These are phyloP conservation scores for Gymnopithys bicolor DNA, from an alignment of 2,797 vertebrate genomes.

Conservation along the genomic window DNA sequence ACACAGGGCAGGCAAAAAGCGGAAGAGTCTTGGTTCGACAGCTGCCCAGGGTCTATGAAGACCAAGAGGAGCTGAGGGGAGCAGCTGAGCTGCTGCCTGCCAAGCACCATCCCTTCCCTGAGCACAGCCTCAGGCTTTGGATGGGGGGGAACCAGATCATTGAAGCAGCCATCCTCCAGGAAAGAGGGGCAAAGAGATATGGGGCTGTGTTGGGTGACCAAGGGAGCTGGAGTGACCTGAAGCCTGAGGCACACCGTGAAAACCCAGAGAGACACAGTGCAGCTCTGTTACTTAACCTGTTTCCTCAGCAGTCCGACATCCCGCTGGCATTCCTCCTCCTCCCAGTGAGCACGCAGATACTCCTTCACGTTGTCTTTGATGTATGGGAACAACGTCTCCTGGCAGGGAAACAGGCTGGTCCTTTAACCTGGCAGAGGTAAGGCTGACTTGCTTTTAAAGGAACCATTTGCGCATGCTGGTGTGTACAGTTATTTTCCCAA, in stretches of 20 bases:
- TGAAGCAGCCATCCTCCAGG: accelerated
- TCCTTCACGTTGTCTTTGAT: slow-evolving; percentile 91
- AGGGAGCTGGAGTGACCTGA: not conserved
- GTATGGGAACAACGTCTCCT: slow-evolving; percentile 96
- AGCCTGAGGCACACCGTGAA: not conserved
- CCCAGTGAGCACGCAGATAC: slow-evolving; percentile 90
- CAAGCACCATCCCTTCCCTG: not conserved
- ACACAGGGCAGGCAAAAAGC: not conserved
- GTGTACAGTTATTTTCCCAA: not conserved
- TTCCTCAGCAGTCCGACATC: slow-evolving; percentile 92
- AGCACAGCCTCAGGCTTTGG: not conserved
- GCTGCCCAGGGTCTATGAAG: not conserved
- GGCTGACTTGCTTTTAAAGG: not conserved
- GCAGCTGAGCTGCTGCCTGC: not conserved
- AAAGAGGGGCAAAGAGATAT: not conserved
- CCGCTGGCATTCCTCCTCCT: slow-evolving; percentile 94
- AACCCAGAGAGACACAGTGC: accelerated
- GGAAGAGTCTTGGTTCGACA: not conserved
- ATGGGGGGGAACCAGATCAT: not conserved
- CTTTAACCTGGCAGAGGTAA: slow-evolving; percentile 3
- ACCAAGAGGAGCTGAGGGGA: not conserved
- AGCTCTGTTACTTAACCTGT: slow-evolving; percentile 81
- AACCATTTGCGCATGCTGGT: accelerated
- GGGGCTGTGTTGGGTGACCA: not conserved
- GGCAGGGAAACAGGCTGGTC: not conserved